Evolutionary conservation across 2,888 invertebrate genomes (phyloP).

Genomic region (Diplolepis rosae): DNA sequence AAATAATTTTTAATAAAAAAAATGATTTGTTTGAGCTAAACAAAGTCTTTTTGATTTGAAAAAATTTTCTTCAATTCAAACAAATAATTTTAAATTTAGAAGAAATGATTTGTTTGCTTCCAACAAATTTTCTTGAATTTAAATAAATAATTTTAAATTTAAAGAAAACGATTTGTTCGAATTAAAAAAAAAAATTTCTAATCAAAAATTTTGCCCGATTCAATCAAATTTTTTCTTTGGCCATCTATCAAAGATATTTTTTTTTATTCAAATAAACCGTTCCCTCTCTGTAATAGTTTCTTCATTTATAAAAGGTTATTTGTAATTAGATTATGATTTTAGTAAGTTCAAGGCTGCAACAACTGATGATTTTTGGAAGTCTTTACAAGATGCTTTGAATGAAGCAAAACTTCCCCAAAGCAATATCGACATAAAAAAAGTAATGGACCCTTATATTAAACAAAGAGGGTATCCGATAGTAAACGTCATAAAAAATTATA

Average conservation of each 20-base stretch:
- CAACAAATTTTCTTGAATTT: no score
- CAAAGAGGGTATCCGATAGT: slow-evolving; percentile 73
- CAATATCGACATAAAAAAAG: slow-evolving; percentile 62
- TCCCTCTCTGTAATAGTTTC: slow-evolving; percentile 36
- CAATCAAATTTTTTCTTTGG: neutral
- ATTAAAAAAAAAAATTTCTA: no score
- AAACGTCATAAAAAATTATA: slow-evolving; percentile 62
- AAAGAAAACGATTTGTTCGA: no score
- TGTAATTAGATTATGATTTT: neutral
- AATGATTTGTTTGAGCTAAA: no score
- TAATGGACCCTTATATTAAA: slow-evolving; percentile 71
- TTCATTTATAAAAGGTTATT: no score
- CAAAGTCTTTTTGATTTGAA: no score
- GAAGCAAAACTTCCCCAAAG: slow-evolving; percentile 38
- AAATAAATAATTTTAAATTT: no score
- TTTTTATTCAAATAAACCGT: neutral
- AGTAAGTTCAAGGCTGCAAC: slow-evolving; percentile 45
- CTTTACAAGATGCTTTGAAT: slow-evolving; percentile 44
- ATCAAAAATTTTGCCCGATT: neutral
- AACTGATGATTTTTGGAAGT: slow-evolving; percentile 54
- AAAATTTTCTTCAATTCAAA: no score
- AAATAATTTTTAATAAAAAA: no score
- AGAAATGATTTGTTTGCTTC: no score
- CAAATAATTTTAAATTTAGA: no score
- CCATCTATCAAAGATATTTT: neutral